A percentile compares a stretch with the other conserved stretches of the same genome.
These are phyloP conservation scores for Coenobita brevimanus DNA, from an alignment of 1,140 invertebrate genomes.

Conservation along the genomic window DNA sequence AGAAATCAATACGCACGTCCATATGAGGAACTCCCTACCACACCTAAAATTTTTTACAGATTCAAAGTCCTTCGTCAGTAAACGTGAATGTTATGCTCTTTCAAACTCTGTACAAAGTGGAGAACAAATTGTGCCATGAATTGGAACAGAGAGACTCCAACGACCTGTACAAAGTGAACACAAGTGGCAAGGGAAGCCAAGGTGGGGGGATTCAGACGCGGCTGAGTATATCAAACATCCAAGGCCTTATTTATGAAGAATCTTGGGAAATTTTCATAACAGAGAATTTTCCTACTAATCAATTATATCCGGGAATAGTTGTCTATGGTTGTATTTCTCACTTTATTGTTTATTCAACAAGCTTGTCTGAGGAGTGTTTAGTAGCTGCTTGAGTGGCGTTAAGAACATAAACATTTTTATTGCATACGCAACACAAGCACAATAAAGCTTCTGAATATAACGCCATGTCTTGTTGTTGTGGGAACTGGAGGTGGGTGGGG, in stretches of 20 bases:
- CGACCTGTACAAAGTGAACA: conserved; percentile 4
- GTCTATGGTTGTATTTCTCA: no score
- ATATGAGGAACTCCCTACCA: neutral
- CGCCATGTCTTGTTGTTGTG: no score
- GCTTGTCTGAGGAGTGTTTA: no score
- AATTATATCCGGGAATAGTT: no score
- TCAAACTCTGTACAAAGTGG: neutral
- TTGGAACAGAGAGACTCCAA: conserved; percentile 16
- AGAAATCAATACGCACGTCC: conserved; percentile 8
- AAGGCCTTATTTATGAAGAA: neutral
- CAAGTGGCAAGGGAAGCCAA: neutral
- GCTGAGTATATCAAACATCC: conserved; percentile 29
- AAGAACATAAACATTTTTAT: no score
- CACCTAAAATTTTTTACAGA: neutral
- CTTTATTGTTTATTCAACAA: no score
- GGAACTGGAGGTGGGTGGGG: no score
- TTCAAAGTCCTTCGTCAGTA: neutral
- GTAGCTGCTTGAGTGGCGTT: no score
- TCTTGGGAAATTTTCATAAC: neutral
- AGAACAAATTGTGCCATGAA: neutral
- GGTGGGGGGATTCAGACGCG: neutral
- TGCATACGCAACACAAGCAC: no score
- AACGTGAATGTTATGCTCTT: neutral
- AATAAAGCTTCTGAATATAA: no score
- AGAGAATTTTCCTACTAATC: no score